Base-by-base conservation (phyloP, 1,140 invertebrate species). In the Drosophila arizonae region DNA sequence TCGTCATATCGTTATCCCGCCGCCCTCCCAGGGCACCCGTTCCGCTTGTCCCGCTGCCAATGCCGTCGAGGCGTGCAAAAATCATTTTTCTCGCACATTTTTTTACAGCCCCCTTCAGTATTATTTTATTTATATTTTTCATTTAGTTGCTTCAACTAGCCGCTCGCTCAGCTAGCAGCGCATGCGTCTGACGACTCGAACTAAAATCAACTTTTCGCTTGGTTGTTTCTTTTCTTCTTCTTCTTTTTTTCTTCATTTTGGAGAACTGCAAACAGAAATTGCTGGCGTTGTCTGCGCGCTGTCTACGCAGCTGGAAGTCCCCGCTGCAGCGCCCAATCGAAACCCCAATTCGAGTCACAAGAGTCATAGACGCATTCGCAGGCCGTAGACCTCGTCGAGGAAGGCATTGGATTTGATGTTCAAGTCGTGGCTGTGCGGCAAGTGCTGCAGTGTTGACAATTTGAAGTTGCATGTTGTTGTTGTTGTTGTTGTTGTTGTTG, bases 41-140 rank as follows among this genome's bases (percentile, higher is more conserved):
- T 30, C 33, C 46, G 56, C 10, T 45, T 21, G 43, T 60, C 46
- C 41, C 54, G 39, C 79, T 82, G 82, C 82, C 76, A 84, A 66
- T 70, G 48, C 62, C 84, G 77, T 65, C 55, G 79, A 87, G 73
- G 79, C 82, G 84, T 87, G 84, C 84, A 87, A 79, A 87, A 88
- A 88, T 87, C 76, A 87, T 87, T 88, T 88, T 88, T 87, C 82
- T 87, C 79, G 72, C 72, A 82, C 69, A 73, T 87, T 79, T 86
- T 76, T 76, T 87, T 70, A 65, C 74, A 76, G 33, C 60, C 11
- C 26, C 52, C 36, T 72, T 24, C 21, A 45, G 56, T 46, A 60
- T 75, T 63, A 81, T 72, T 81, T 87, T 87, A 87, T 87, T 79
- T 86, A 87, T 81, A 86, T 72, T 82, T 86, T 71, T 73, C 72